These are phyloP conservation scores for Asbolus verrucosus DNA, from an alignment of 1,140 invertebrate species.

Conservation along the genomic window DNA sequence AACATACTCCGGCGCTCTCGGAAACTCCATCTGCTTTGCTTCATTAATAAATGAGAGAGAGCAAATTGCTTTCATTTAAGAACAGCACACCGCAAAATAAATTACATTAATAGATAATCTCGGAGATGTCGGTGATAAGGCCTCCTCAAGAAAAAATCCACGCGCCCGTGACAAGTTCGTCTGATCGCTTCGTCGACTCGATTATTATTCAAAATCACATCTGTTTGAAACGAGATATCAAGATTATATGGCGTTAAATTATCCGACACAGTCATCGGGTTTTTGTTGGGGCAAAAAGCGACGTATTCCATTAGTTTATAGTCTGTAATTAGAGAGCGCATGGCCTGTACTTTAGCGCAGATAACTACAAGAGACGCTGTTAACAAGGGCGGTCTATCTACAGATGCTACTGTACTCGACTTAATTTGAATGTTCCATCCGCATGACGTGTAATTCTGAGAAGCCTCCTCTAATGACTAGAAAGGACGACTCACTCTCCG, in stretches of 20 bases:
- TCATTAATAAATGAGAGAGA: constrained; percentile 38
- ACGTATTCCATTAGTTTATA: constrained; percentile 49
- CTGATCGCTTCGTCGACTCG: not conserved
- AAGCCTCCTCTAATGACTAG: constrained; percentile 42
- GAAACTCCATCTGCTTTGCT: constrained; percentile 37
- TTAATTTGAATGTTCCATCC: constrained; percentile 50
- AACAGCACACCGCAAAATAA: constrained; percentile 37
- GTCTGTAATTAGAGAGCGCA: constrained; percentile 49
- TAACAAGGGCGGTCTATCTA: constrained; percentile 49
- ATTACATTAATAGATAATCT: constrained; percentile 39
- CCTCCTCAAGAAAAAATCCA: no score
- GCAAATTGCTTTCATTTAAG: constrained; percentile 39
- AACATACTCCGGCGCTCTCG: constrained; percentile 26
- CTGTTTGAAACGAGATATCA: constrained; percentile 51
- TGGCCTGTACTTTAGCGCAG: constrained; percentile 48
- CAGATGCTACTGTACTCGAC: constrained; percentile 48
- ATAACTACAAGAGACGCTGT: constrained; percentile 50
- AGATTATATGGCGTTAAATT: constrained; percentile 52
- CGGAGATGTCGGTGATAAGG: not conserved
- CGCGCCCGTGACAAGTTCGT: no score
- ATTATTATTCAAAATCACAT: constrained; percentile 50
- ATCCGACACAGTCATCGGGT: constrained; percentile 35
- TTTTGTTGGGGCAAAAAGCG: constrained; percentile 46
- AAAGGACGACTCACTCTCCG: constrained; percentile 8
- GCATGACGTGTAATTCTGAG: constrained; percentile 46